Evolutionary conservation across 2,113 vertebrate genomes (phyloP).

Genomic region (Aramus guarauna): DNA sequence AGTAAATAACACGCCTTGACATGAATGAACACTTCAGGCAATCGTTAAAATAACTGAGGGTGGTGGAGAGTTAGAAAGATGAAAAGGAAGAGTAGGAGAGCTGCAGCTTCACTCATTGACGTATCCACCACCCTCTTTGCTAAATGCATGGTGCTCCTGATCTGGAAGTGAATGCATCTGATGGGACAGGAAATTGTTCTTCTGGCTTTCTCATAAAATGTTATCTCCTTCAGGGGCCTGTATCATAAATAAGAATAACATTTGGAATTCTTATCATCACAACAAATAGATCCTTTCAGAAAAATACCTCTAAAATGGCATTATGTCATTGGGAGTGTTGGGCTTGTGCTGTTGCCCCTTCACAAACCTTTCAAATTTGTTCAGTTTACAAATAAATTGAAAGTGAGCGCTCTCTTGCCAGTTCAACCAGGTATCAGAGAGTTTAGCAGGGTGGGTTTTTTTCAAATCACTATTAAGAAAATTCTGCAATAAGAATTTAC

Average conservation of each 20-base stretch:
- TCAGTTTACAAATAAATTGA: background rate
- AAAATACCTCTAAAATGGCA: background rate
- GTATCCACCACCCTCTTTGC: background rate
- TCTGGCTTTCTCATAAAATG: background rate
- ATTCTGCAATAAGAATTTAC: background rate
- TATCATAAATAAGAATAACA: background rate
- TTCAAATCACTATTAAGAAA: background rate
- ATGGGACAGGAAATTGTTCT: background rate
- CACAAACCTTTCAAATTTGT: background rate
- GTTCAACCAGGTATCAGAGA: background rate
- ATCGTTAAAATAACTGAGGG: slow-evolving; percentile 61
- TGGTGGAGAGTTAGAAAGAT: slow-evolving; percentile 33
- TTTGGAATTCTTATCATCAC: background rate
- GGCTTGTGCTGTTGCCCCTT: background rate
- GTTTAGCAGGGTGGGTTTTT: background rate
- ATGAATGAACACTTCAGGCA: slow-evolving; percentile 53
- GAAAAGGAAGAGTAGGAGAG: background rate
- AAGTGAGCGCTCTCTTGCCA: background rate
- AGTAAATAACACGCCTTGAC: slow-evolving; percentile 60
- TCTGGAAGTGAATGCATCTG: background rate
- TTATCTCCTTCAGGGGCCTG: background rate
- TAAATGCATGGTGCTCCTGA: background rate
- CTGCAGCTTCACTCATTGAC: background rate
- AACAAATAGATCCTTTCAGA: background rate
- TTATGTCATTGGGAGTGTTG: background rate